Evolutionary conservation across 2,797 vertebrate genomes (phyloP), one percentile per base, ranked within the genome.

Genomic region (Pipistrellus pipistrellus): DNA sequence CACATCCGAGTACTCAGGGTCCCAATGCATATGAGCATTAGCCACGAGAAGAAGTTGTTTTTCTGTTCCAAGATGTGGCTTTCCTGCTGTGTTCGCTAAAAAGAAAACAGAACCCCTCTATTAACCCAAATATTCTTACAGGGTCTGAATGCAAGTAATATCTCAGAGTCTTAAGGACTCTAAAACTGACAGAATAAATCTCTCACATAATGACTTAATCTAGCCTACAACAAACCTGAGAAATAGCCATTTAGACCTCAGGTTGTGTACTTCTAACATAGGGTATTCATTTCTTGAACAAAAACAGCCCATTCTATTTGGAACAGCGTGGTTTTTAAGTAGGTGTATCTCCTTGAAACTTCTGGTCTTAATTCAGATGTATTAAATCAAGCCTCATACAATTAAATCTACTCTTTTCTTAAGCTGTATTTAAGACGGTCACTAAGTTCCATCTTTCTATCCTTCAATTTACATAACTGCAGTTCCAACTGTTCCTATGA

Each of bases 11-110:
- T 99, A 99, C 78, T 99, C 99, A 3, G 99, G 99, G 97, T 99
- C 99, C 99, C 99, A 99, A 98, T 99, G 99, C 99, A 99, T 99
- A 96, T 99, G 99, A 90, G 99, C 99, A 95, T 99, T 99, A 96
- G 99, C 99, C 96, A 99, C 98, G 93, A 99, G 98, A 94, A 99
- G 98, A 94, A 99, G 99, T 97, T 99, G 99, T 97, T 99, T 99
- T 97, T 99, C 99, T 98, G 99, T 99, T 95, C 99, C 99, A 51
- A 99, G 99, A 93, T 99, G 99, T 69, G 99, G 98, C 97, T 99
- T 99, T 96, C 99, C 99, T 97, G 99, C 99, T 99, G 97, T 59
- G 97, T 90, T 91, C 89, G 94, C 93, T 81, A 89, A 89, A 92
- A 92, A 92, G 35, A 92, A 95, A 95, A 82, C 44, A 96, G 93